Conservation (phyloP, 2,113 vertebrate species). For the Calcarius ornatus region DNA sequence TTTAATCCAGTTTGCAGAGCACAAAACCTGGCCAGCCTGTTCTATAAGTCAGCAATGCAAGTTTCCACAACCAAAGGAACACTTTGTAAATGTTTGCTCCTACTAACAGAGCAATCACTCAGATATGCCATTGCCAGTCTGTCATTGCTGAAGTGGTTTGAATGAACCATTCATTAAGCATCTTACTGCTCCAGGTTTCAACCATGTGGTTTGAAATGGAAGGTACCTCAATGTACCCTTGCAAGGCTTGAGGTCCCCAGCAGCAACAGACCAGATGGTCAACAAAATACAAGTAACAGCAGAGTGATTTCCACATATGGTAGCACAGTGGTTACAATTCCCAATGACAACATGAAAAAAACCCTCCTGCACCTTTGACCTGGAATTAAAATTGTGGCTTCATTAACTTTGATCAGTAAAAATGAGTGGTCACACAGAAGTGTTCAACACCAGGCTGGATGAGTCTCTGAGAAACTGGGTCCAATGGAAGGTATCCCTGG, state of each 20-base stretch:
- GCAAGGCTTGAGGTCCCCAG: neutral
- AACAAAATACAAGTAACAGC: neutral
- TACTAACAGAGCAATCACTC: neutral
- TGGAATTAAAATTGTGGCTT: slow-evolving; percentile 11
- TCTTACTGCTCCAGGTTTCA: neutral
- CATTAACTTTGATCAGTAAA: slow-evolving; percentile 2
- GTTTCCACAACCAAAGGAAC: neutral
- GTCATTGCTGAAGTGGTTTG: neutral
- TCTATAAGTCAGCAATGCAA: neutral
- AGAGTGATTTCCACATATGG: slow-evolving; percentile 34
- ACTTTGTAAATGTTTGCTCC: neutral
- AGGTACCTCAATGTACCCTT: neutral
- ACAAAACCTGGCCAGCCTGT: neutral
- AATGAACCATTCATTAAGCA: neutral
- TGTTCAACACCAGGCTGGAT: neutral
- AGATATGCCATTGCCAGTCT: neutral
- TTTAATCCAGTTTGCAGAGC: neutral
- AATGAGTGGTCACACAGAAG: neutral
- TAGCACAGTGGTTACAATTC: slow-evolving; percentile 18
- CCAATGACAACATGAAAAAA: neutral
- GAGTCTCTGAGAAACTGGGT: neutral
- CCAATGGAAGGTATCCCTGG: neutral
- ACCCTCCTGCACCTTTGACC: neutral
- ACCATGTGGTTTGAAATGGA: neutral
- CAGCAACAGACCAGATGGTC: slow-evolving; percentile 51